Conservation (phyloP, 2,797 vertebrate species). For the Fringilla coelebs region DNA sequence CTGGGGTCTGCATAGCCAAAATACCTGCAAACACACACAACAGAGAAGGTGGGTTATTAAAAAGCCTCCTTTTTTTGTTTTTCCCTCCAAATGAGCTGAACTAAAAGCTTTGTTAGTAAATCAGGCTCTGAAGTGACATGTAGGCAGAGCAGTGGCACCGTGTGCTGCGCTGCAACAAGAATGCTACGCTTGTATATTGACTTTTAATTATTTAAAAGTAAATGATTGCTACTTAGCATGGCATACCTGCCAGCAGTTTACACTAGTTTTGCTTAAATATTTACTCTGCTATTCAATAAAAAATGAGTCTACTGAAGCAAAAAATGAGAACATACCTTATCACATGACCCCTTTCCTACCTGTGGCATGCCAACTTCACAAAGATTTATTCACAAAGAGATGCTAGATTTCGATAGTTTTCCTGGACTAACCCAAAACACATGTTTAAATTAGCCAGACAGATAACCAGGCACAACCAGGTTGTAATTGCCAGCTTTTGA, state of each 20-base stretch:
- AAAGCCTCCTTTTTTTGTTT: not conserved
- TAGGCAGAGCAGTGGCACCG: not conserved
- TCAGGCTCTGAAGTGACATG: conserved; percentile 28
- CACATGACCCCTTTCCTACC: not conserved
- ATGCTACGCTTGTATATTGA: conserved; percentile 42
- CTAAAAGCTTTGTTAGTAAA: not conserved
- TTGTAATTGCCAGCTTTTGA: not conserved
- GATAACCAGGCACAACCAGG: not conserved
- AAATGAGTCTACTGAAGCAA: conserved; percentile 51
- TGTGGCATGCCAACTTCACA: conserved; percentile 27
- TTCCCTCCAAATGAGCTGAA: not conserved
- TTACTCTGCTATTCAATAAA: conserved; percentile 64
- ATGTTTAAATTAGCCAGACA: not conserved
- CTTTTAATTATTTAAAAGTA: conserved; percentile 71
- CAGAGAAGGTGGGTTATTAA: not conserved
- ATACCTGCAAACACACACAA: not conserved
- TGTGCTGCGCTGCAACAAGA: not conserved
- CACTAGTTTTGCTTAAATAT: conserved; percentile 59
- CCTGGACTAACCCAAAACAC: not conserved
- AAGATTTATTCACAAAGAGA: conserved; percentile 25
- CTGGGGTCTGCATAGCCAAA: not conserved
- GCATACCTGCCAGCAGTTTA: conserved; percentile 65
- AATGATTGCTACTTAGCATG: conserved; percentile 61
- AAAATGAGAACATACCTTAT: not conserved
- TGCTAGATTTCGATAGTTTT: not conserved